Percentiles rank a stretch among this genome's conserved stretches.
Conservation (phyloP, 2,797 vertebrate species). For the Lagodon rhomboides region DNA sequence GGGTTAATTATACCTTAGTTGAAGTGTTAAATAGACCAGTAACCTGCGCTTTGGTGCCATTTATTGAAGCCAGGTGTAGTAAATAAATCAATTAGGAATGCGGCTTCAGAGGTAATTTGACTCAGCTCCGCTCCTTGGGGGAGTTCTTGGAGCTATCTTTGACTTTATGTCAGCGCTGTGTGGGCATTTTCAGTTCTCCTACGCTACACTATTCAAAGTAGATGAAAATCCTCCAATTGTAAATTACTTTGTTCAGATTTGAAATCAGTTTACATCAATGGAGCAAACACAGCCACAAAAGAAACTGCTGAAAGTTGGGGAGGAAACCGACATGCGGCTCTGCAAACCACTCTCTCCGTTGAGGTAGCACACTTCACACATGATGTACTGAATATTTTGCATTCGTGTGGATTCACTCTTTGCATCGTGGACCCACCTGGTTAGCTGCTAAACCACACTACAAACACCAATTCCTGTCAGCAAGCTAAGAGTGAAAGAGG, state of each 20-base stretch:
- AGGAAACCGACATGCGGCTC: constrained; percentile 79
- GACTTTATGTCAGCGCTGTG: constrained; percentile 17
- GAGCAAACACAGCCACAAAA: constrained; percentile 74
- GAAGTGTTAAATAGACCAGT: constrained; percentile 79
- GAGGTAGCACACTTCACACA: constrained; percentile 80
- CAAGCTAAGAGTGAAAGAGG: constrained; percentile 74
- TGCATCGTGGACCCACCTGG: constrained; percentile 72
- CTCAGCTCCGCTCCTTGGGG: constrained; percentile 45
- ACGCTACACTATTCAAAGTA: constrained; percentile 50
- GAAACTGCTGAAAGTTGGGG: constrained; percentile 77
- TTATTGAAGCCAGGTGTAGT: constrained; percentile 79
- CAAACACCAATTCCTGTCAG: constrained; percentile 73
- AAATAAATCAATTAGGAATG: constrained; percentile 77
- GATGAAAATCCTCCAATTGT: constrained; percentile 60
- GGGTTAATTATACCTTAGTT: constrained; percentile 77
- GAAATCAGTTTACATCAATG: constrained; percentile 62
- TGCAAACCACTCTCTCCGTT: constrained; percentile 80
- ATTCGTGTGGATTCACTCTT: constrained; percentile 54
- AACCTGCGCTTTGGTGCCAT: constrained; percentile 67
- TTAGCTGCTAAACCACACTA: constrained; percentile 69
- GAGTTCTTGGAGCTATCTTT: constrained; percentile 49
- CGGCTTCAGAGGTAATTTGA: constrained; percentile 52
- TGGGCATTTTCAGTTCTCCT: constrained; percentile 62
- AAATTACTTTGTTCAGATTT: constrained; percentile 53
- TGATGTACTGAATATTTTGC: constrained; percentile 63